These are phyloP conservation scores for Calliphora vicina DNA, from an alignment of 1,140 invertebrate genomes.

Conservation along the genomic window DNA sequence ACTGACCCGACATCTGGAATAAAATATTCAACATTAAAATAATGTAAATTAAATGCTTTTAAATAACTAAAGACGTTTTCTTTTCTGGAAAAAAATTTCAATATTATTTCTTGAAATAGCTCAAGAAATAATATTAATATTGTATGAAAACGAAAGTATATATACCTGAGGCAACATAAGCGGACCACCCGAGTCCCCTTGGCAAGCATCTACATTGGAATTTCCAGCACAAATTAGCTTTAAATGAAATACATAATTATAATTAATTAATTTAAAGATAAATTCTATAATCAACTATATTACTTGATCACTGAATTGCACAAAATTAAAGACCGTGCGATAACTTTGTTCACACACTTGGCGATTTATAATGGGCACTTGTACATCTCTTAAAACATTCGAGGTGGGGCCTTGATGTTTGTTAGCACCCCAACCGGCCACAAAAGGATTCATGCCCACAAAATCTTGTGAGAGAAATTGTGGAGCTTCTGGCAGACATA, in stretches of 20 bases:
- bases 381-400: constrained; percentile 70
- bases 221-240: constrained; percentile 60
- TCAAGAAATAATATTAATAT: too few species aligned
- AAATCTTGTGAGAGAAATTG: constrained; percentile 64
- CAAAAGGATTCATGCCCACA: constrained; percentile 66
- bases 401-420: constrained; percentile 69
- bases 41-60: too few species aligned
- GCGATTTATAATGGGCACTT: constrained; percentile 75
- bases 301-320: constrained; percentile 56
- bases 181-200: constrained; percentile 84
- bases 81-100: constrained; percentile 4
- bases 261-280: too few species aligned
- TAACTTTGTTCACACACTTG: constrained; percentile 72
- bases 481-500: constrained; percentile 73
- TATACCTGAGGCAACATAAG: constrained; percentile 70
- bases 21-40: too few species aligned
- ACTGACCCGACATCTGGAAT: constrained; percentile 45
- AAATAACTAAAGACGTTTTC: too few species aligned
- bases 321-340: constrained; percentile 64
- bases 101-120: too few species aligned
- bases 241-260: constrained; percentile 32
- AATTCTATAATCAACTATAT: constrained; percentile 4
- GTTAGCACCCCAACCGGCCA: constrained; percentile 65
- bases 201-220: constrained; percentile 79
- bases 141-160: not conserved